phyloP scores from a whole-genome alignment of 2,113 vertebrate genomes.

The Hyperopisus bebe region DNA sequence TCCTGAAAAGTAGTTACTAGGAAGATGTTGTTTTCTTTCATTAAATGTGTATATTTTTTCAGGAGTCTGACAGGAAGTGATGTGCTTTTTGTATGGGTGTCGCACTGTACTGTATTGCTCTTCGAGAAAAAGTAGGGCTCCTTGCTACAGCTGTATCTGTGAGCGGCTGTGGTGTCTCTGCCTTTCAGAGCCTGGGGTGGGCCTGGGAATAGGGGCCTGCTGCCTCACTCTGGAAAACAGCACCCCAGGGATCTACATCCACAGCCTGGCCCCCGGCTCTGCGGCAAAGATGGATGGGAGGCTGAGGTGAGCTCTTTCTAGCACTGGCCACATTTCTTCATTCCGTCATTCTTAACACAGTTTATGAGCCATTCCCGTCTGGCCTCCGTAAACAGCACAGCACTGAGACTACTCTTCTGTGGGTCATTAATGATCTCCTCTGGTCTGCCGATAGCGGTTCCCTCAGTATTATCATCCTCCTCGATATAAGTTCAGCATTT shows the following conservation, averaged over 20 bases:
- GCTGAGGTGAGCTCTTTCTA: conserved; percentile 66
- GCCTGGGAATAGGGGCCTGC: conserved; percentile 86
- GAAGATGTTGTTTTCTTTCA: background rate
- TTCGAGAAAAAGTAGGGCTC: background rate
- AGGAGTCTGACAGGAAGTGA: background rate
- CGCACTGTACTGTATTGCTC: background rate
- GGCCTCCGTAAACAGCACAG: too few species aligned
- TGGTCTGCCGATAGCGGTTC: too few species aligned
- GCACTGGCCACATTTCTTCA: background rate
- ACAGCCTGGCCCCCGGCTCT: conserved; percentile 87
- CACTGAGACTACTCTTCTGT: too few species aligned
- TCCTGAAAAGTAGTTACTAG: background rate
- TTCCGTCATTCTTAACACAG: background rate
- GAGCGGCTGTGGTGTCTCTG: background rate
- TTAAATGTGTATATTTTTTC: background rate
- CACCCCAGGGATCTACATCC: conserved; percentile 85
- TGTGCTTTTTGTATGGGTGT: background rate
- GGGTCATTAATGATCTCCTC: too few species aligned
- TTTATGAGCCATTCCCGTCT: too few species aligned
- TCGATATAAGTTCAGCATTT: too few species aligned
- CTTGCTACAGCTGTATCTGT: background rate
- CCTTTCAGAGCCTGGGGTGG: conserved; percentile 77
- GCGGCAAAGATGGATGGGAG: conserved; percentile 92
- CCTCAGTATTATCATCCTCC: too few species aligned
- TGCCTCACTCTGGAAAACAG: conserved; percentile 81